Conservation (phyloP, 1,140 invertebrate species). For the Palaemon carinicauda region DNA sequence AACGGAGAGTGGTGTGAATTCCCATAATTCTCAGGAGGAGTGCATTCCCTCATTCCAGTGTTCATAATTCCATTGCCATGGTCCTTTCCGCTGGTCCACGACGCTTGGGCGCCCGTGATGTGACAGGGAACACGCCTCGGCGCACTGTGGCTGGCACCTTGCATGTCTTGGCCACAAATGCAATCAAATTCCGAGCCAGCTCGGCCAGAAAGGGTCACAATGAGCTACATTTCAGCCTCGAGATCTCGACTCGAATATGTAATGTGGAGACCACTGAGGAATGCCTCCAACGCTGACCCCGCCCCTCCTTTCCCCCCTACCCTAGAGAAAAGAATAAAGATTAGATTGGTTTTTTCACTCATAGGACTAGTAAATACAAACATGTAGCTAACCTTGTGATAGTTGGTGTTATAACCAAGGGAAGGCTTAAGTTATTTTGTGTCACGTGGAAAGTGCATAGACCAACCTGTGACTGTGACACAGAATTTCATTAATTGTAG, state of each 20-base stretch:
- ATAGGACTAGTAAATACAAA: no score
- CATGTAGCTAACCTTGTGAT: no score
- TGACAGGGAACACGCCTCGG: conserved; percentile 52
- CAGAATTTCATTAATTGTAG: no score
- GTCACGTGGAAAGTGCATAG: no score
- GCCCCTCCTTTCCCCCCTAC: neutral
- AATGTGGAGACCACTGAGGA: conserved; percentile 22
- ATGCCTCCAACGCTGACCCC: no score
- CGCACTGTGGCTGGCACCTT: conserved; percentile 46
- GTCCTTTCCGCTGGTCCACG: conserved; percentile 37
- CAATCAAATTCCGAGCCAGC: conserved; percentile 50
- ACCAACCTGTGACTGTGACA: no score
- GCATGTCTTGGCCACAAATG: conserved; percentile 55
- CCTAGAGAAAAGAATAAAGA: conserved; percentile 3
- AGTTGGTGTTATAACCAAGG: no score
- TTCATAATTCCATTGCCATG: conserved; percentile 56
- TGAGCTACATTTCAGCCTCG: conserved; percentile 50
- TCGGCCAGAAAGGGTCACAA: conserved; percentile 46
- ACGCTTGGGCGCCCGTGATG: conserved; percentile 48
- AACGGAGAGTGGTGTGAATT: neutral
- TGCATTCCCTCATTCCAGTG: conserved; percentile 53
- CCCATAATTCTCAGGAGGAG: conserved; percentile 23
- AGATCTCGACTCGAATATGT: conserved; percentile 46
- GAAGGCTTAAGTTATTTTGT: no score
- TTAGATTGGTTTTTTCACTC: conserved; percentile 12